Percentiles rank a stretch among this genome's conserved stretches.
Conservation (phyloP, 2,113 vertebrate species). For the Perca fluviatilis region DNA sequence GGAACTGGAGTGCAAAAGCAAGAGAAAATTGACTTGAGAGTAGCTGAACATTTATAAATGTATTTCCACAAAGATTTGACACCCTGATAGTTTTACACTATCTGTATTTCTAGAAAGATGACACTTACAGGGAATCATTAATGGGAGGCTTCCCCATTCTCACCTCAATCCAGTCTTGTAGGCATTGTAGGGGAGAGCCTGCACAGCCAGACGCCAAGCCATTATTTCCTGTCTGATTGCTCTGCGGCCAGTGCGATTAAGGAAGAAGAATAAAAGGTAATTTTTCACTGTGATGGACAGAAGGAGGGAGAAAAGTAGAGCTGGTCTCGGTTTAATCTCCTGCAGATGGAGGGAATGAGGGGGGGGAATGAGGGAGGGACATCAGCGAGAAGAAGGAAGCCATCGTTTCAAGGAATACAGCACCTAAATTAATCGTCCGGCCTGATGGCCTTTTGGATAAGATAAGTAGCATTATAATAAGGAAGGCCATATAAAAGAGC, state of each 20-base stretch:
- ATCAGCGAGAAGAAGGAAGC: constrained; percentile 46
- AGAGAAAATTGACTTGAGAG: constrained; percentile 49
- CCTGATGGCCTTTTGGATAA: constrained; percentile 78
- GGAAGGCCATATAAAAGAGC: constrained; percentile 60
- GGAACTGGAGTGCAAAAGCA: constrained; percentile 12
- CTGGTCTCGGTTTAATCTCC: constrained; percentile 75
- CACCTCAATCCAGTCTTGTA: constrained; percentile 60
- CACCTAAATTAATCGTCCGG: constrained; percentile 74
- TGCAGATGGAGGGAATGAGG: constrained; percentile 57
- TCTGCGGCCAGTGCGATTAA: constrained; percentile 74
- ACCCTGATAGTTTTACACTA: constrained; percentile 59
- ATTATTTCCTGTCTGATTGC: constrained; percentile 79
- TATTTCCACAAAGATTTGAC: constrained; percentile 60
- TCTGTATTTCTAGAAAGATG: constrained; percentile 66
- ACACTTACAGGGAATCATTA: constrained; percentile 71
- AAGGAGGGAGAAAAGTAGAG: constrained; percentile 71
- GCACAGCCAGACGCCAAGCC: constrained; percentile 59
- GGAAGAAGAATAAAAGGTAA: constrained; percentile 78
- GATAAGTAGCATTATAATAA: constrained; percentile 79
- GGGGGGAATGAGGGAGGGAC: constrained; percentile 60
- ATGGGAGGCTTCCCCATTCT: constrained; percentile 58
- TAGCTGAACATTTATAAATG: constrained; percentile 65
- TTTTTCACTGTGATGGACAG: constrained; percentile 82
- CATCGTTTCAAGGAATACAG: constrained; percentile 64
- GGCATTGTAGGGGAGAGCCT: constrained; percentile 48